Percentiles rank a stretch among this genome's conserved stretches.
phyloP scores from a whole-genome alignment of 2,888 invertebrate genomes.

The Eulithis testata region DNA sequence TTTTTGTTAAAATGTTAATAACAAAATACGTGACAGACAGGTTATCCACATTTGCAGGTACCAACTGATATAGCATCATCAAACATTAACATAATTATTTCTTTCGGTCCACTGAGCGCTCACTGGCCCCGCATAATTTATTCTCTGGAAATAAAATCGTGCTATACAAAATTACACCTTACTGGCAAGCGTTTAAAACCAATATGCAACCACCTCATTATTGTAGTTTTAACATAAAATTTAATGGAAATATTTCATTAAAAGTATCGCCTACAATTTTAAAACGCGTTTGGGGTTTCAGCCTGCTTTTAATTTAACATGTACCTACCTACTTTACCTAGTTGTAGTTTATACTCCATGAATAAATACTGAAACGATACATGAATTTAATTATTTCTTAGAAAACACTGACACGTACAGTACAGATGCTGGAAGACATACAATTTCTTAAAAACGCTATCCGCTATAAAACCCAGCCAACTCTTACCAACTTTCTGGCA shows the following conservation, averaged over 20 bases:
- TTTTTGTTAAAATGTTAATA: too few species aligned
- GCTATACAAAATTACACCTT: slow-evolving; percentile 25
- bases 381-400: too few species aligned
- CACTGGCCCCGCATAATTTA: slow-evolving; percentile 40
- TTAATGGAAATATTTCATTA: slow-evolving; percentile 41
- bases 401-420: too few species aligned
- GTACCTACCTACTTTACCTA: not conserved
- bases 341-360: too few species aligned
- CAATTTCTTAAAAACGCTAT: too few species aligned
- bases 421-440: too few species aligned
- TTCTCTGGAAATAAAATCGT: slow-evolving; percentile 35
- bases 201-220: slow-evolving; percentile 37
- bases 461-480: too few species aligned
- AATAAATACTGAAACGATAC: too few species aligned
- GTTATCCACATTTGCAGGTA: slow-evolving; percentile 24
- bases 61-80: slow-evolving; percentile 38
- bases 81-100: slow-evolving; percentile 47
- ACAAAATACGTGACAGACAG: slow-evolving; percentile 4
- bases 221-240: slow-evolving; percentile 39
- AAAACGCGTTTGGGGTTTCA: slow-evolving; percentile 25
- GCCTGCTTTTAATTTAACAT: slow-evolving; percentile 13
- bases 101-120: slow-evolving; percentile 44
- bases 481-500: too few species aligned
- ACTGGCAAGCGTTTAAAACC: slow-evolving; percentile 11
- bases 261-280: slow-evolving; percentile 32